A percentile compares a stretch with the other conserved stretches of the same genome.
Conservation (phyloP, 2,113 vertebrate species). For the Etheostoma spectabile region DNA sequence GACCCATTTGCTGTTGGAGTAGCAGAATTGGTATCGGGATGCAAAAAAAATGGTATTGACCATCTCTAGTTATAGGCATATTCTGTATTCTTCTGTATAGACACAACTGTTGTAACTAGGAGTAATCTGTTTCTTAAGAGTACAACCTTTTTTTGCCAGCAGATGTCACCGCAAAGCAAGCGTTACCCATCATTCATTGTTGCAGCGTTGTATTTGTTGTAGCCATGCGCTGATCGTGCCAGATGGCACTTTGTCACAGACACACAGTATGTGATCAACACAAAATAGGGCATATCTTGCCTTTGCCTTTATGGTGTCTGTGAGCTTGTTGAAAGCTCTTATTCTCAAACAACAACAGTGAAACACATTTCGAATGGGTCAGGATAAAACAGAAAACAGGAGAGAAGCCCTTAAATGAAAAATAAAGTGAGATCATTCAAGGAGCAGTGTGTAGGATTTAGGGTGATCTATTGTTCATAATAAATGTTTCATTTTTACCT, state of each 20-base stretch:
- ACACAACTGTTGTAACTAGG: not conserved
- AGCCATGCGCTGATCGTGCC: not conserved
- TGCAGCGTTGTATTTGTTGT: not conserved
- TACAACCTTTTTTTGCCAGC: not conserved
- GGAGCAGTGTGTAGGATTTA: no score
- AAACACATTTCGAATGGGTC: not conserved
- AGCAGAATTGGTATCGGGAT: no score
- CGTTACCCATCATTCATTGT: not conserved
- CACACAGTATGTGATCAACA: not conserved
- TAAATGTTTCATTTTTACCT: no score
- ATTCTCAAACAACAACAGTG: not conserved
- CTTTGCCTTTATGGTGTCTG: not conserved
- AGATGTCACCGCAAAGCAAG: constrained; percentile 9
- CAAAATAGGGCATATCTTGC: not conserved
- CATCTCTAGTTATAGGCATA: not conserved
- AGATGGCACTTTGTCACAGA: not conserved
- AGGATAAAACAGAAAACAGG: not conserved
- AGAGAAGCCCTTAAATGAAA: not conserved
- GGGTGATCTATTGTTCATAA: no score
- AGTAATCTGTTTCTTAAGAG: not conserved
- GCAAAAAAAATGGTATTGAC: no score
- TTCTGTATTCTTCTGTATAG: not conserved
- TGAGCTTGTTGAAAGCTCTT: not conserved
- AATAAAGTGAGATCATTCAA: not conserved
- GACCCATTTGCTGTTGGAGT: no score